Evolutionary conservation across 2,113 vertebrate genomes (phyloP).

Genomic region (Chaenocephalus aceratus): DNA sequence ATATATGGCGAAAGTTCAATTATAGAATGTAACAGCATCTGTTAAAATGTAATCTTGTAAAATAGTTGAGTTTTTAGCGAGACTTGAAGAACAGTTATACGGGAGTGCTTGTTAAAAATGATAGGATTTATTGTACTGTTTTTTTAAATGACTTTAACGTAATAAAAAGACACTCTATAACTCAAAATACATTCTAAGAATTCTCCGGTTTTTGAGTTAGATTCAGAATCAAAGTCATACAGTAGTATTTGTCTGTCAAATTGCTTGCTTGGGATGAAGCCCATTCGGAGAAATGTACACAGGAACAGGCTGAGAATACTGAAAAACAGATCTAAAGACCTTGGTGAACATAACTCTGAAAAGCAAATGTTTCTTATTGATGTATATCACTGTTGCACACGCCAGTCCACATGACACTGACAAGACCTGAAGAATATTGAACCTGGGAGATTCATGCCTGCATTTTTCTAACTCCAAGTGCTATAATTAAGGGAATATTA

Average conservation of each 20-base stretch:
- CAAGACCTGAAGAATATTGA: neutral
- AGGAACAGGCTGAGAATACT: neutral
- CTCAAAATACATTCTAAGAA: neutral
- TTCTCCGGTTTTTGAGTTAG: neutral
- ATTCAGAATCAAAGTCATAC: neutral
- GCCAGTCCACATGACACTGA: neutral
- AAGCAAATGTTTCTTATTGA: neutral
- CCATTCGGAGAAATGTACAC: neutral
- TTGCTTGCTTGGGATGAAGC: neutral
- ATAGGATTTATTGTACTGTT: too few species aligned
- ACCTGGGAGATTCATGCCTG: neutral
- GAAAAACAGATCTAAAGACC: neutral
- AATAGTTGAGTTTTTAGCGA: too few species aligned
- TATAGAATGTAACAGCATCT: too few species aligned
- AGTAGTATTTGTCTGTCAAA: neutral
- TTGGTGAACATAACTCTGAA: neutral
- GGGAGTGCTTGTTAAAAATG: too few species aligned
- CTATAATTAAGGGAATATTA: slow-evolving; percentile 11
- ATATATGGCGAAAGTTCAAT: too few species aligned
- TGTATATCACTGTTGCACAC: neutral
- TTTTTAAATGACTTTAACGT: too few species aligned
- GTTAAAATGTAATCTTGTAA: too few species aligned
- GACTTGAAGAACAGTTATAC: too few species aligned
- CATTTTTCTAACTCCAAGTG: neutral
- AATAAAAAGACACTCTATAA: too few species aligned